Percentiles rank a stretch among this genome's conserved stretches.
Conservation (phyloP, 2,888 invertebrate genomes). For the Drosophila mettleri region DNA sequence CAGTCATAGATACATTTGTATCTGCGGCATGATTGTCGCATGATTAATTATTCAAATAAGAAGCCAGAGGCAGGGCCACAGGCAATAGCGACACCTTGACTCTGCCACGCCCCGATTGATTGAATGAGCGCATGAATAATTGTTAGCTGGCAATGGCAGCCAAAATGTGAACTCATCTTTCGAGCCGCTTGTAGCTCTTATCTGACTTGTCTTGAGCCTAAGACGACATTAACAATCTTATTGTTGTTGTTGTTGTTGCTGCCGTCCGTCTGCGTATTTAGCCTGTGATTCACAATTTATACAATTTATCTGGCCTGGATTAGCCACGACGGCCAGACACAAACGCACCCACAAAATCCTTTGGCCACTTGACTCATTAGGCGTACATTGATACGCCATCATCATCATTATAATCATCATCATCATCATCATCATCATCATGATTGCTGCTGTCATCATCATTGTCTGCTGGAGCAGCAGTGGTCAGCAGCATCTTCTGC, state of each 20-base stretch:
- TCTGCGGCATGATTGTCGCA: constrained; percentile 64
- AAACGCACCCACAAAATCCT: constrained; percentile 68
- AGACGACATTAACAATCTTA: constrained; percentile 65
- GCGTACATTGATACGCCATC: constrained; percentile 68
- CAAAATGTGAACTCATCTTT: constrained; percentile 63
- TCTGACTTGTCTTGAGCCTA: constrained; percentile 63
- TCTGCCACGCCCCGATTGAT: constrained; percentile 62
- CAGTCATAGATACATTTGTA: constrained; percentile 45
- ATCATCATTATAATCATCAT: constrained; percentile 39
- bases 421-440: constrained; percentile 10
- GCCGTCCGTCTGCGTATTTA: constrained; percentile 37
- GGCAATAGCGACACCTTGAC: constrained; percentile 47
- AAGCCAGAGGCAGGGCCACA: constrained; percentile 22
- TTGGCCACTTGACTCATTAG: constrained; percentile 82
- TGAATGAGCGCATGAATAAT: constrained; percentile 63
- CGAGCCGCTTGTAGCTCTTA: constrained; percentile 51
- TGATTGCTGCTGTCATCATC: constrained; percentile 10
- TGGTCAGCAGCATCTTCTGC: constrained; percentile 58
- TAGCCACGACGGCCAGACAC: constrained; percentile 54
- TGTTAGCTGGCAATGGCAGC: constrained; percentile 61
- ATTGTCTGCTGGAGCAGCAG: constrained; percentile 32
- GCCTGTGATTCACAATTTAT: constrained; percentile 74
- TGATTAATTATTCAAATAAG: constrained; percentile 74
- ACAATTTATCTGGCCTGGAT: constrained; percentile 78
- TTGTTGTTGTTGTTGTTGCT: constrained; percentile 39